Evolutionary conservation across 53 echinoderm and acorn worm species (phyloP).

Genomic region (Echinometra lucunter): DNA sequence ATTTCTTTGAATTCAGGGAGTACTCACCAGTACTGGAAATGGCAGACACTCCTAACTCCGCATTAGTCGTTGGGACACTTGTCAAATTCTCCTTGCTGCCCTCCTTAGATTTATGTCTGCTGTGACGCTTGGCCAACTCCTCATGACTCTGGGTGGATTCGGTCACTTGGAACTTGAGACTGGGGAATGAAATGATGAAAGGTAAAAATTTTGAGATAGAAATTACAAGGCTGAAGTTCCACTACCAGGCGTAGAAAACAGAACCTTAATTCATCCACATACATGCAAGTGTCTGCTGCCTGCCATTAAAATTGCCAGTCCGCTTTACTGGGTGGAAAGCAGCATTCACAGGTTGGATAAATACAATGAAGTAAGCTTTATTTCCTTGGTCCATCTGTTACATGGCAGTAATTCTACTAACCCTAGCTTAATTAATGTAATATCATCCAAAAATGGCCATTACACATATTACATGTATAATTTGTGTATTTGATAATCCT

Average conservation of each 20-base stretch:
- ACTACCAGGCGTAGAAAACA: background rate
- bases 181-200: background rate
- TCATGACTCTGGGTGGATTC: constrained; percentile 84
- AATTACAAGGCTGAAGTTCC: background rate
- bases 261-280: no score
- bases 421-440: no score
- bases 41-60: background rate
- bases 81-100: constrained; percentile 30
- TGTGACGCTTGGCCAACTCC: constrained; percentile 74
- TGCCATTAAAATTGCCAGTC: no score
- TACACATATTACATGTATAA: no score
- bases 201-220: background rate
- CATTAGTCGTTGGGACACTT: background rate
- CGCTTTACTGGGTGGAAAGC: no score
- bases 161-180: constrained; percentile 91
- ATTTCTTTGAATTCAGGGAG: background rate
- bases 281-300: no score
- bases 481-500: no score
- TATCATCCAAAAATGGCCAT: no score
- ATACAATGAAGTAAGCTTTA: no score
- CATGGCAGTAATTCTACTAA: no score
- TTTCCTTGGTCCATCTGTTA: no score
- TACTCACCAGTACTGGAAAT: constrained; percentile 51
- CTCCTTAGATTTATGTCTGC: constrained; percentile 70
- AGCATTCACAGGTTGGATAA: no score